Percentiles rank a stretch among this genome's conserved stretches.
Evolutionary conservation across 2,113 vertebrate genomes (phyloP).

Genomic region (Siniperca knerii): DNA sequence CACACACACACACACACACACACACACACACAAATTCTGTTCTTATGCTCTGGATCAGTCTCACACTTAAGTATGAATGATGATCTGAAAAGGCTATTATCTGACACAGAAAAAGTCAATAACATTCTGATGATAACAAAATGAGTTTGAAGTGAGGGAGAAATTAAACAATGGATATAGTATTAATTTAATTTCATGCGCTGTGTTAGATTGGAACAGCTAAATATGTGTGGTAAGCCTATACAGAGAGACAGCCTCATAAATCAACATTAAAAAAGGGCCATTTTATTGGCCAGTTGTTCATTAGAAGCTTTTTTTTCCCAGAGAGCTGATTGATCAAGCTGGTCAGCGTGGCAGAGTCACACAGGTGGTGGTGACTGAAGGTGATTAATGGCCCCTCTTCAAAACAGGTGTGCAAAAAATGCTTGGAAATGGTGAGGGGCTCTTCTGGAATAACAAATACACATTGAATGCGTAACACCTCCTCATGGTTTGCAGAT

Average conservation of each 20-base stretch:
- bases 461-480: slow-evolving; percentile 8
- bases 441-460: slow-evolving; percentile 36
- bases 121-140: slow-evolving; percentile 62
- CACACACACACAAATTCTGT: background rate
- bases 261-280: slow-evolving; percentile 69
- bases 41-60: slow-evolving; percentile 11
- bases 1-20: background rate
- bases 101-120: slow-evolving; percentile 64
- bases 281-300: slow-evolving; percentile 64
- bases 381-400: slow-evolving; percentile 74
- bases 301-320: slow-evolving; percentile 53
- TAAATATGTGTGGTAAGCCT: slow-evolving; percentile 48
- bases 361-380: slow-evolving; percentile 68
- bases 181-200: slow-evolving; percentile 36
- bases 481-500: slow-evolving; percentile 19
- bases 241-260: slow-evolving; percentile 58
- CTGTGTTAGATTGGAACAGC: slow-evolving; percentile 31
- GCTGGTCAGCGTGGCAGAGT: slow-evolving; percentile 58
- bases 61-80: slow-evolving; percentile 64
- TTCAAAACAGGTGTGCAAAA: slow-evolving; percentile 71
- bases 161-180: slow-evolving; percentile 59
- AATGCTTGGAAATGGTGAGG: slow-evolving; percentile 19
- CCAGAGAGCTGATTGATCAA: slow-evolving; percentile 65
- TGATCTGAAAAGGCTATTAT: slow-evolving; percentile 60
- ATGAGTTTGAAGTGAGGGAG: slow-evolving; percentile 40